phyloP scores from a whole-genome alignment of 2,888 invertebrate species.

The Calameuta filiformis region DNA sequence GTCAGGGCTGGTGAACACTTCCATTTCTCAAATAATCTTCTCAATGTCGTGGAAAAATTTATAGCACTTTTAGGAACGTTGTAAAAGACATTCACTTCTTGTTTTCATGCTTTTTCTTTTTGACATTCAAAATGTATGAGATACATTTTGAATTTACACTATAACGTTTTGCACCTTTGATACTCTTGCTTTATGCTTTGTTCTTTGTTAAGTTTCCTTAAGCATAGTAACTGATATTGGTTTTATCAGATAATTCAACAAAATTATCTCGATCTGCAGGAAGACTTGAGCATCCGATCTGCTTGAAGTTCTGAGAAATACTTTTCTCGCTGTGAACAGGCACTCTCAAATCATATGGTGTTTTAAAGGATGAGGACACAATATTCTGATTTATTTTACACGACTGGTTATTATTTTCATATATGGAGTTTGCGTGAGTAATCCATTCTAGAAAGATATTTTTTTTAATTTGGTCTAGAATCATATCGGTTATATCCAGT shows the following conservation, averaged over 20 bases:
- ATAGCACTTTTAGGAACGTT: background rate
- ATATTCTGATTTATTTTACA: slow-evolving; percentile 14
- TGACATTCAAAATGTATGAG: background rate
- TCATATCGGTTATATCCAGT: background rate
- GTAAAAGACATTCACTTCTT: slow-evolving; percentile 4
- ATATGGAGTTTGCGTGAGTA: slow-evolving; percentile 33
- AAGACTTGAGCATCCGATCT: background rate
- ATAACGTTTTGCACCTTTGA: background rate
- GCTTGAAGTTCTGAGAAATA: background rate
- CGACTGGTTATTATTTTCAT: background rate
- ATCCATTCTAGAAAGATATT: background rate
- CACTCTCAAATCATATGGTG: background rate
- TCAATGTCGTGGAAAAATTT: background rate
- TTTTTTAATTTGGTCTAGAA: background rate
- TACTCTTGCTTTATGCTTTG: background rate
- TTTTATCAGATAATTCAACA: background rate
- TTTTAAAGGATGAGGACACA: slow-evolving; percentile 32
- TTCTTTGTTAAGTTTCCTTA: background rate
- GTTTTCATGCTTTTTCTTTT: background rate
- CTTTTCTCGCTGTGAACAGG: background rate
- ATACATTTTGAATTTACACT: background rate
- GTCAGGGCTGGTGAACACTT: slow-evolving; percentile 28
- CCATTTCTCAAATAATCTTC: background rate
- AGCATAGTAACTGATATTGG: background rate
- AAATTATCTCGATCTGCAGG: background rate